Conservation (phyloP, 2,113 vertebrate genomes). For the Melanerpes aurifrons region DNA sequence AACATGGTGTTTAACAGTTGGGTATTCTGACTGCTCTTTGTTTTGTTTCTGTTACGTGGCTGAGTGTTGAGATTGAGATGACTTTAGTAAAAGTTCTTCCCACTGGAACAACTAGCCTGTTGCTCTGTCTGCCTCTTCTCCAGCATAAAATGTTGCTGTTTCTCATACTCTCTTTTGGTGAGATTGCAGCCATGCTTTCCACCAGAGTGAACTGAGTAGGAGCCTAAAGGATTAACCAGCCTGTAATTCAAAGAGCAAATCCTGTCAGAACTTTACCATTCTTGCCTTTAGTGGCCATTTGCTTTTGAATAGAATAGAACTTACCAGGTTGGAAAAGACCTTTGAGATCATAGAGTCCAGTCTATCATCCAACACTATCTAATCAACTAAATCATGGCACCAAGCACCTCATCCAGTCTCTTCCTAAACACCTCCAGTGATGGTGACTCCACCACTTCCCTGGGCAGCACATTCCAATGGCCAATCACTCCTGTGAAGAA, state of each 20-base stretch:
- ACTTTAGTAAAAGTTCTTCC: not conserved
- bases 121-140: not conserved
- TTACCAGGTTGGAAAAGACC: too few species aligned
- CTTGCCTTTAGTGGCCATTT: not conserved
- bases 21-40: not conserved
- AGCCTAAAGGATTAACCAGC: not conserved
- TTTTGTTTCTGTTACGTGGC: not conserved
- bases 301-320: not conserved
- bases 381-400: too few species aligned
- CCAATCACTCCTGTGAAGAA: too few species aligned
- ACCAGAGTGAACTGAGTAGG: rapidly evolving
- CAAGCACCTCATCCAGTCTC: too few species aligned
- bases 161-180: not conserved
- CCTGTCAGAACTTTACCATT: not conserved
- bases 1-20: not conserved
- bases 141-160: not conserved
- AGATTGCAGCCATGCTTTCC: not conserved
- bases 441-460: too few species aligned
- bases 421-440: too few species aligned
- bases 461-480: too few species aligned
- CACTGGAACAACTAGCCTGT: not conserved
- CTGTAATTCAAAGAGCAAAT: not conserved
- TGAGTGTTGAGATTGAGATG: not conserved
- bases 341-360: too few species aligned
- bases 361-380: too few species aligned